phyloP scores from a whole-genome alignment of 2,113 vertebrate species.

The Cyprichromis sp. region DNA sequence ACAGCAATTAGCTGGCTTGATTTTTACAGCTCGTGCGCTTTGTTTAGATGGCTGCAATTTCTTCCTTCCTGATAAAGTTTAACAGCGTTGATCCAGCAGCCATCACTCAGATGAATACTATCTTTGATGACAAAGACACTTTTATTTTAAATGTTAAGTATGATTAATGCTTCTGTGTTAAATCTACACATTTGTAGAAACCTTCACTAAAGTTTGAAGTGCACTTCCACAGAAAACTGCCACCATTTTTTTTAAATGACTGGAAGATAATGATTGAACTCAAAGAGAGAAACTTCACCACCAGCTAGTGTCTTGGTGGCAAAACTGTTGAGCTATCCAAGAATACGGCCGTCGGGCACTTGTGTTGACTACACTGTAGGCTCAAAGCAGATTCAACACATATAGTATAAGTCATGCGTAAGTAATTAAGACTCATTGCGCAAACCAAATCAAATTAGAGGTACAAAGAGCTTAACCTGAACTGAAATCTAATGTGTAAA shows the following conservation, averaged over 20 bases:
- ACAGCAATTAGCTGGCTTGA: accelerated
- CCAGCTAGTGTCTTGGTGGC: accelerated
- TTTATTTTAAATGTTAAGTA: background rate
- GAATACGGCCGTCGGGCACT: background rate
- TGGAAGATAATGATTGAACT: background rate
- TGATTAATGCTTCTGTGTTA: background rate
- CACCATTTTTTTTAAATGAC: background rate
- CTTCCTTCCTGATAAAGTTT: background rate
- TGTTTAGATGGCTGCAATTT: background rate
- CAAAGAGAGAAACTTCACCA: background rate
- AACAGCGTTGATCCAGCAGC: background rate
- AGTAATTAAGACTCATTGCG: background rate
- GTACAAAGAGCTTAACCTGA: background rate
- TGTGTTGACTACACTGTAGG: background rate
- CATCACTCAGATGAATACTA: background rate
- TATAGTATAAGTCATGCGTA: background rate
- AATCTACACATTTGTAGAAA: background rate
- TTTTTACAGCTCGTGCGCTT: accelerated
- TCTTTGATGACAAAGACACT: background rate
- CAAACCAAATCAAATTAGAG: background rate
- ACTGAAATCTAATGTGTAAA: background rate
- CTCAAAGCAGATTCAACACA: background rate
- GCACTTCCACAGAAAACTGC: background rate
- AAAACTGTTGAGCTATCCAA: background rate
- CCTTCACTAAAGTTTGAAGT: background rate